Evolutionary conservation across 2,113 vertebrate species (phyloP).

Genomic region (Urocynchramus pylzowi): DNA sequence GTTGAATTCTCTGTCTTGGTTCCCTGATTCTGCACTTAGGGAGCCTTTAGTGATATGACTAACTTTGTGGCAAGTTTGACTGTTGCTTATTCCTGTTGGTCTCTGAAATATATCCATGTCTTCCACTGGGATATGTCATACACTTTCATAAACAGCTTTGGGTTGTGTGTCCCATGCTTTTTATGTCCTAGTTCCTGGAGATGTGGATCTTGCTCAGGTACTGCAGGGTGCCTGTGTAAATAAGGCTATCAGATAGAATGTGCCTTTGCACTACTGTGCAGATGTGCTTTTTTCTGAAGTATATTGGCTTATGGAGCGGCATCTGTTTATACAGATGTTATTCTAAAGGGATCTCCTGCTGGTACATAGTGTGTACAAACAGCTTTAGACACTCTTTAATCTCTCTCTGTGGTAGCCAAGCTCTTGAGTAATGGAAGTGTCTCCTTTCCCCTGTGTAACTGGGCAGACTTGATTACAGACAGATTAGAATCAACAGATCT

Average conservation of each 20-base stretch:
- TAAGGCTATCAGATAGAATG: background rate
- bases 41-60: background rate
- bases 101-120: background rate
- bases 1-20: background rate
- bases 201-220: background rate
- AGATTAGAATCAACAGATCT: background rate
- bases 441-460: background rate
- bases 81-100: background rate
- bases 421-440: background rate
- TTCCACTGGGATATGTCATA: background rate
- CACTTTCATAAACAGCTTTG: background rate
- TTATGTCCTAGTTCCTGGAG: background rate
- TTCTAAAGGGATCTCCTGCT: background rate
- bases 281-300: background rate
- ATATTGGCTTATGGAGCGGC: background rate
- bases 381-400: slow-evolving; percentile 11
- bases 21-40: background rate
- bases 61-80: background rate
- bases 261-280: background rate
- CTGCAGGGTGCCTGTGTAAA: background rate
- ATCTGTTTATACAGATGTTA: slow-evolving; percentile 54
- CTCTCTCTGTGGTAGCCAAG: background rate
- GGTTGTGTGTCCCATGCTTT: background rate
- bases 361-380: background rate
- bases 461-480: background rate